Evolutionary conservation across 2,113 vertebrate genomes (phyloP).

Genomic region (Xiphorhynchus elegans): DNA sequence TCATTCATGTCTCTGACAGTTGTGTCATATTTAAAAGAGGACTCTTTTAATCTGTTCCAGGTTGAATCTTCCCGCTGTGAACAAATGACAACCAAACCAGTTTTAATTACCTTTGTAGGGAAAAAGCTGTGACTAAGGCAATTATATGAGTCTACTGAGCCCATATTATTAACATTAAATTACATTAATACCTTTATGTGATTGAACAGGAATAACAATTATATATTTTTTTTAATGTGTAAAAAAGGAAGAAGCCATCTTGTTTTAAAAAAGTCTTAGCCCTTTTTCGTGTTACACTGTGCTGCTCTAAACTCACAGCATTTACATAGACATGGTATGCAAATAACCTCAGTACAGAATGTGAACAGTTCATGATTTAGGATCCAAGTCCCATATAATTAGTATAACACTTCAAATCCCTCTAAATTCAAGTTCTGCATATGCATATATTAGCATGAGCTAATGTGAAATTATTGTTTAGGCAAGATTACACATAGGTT

Average conservation of each 20-base stretch:
- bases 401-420: slow-evolving; percentile 37
- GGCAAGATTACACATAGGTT: neutral
- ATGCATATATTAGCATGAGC: slow-evolving; percentile 50
- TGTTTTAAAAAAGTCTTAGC: neutral
- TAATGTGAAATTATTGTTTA: slow-evolving; percentile 17
- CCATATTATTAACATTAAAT: neutral
- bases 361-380: slow-evolving; percentile 29
- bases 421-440: slow-evolving; percentile 43
- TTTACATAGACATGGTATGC: slow-evolving; percentile 12
- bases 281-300: neutral
- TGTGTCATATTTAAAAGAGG: neutral
- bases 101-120: neutral
- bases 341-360: slow-evolving; percentile 37
- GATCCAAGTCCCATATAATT: slow-evolving; percentile 39
- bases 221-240: neutral
- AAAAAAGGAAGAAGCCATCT: neutral
- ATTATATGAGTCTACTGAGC: neutral
- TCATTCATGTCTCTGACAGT: neutral
- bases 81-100: neutral
- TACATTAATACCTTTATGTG: neutral
- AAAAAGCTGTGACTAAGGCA: neutral
- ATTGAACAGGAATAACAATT: neutral
- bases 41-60: neutral
- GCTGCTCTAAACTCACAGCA: neutral
- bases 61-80: neutral